Percentiles rank a stretch among this genome's conserved stretches.
Conservation (phyloP, 1,140 invertebrate species). For the Amyelois transitella region DNA sequence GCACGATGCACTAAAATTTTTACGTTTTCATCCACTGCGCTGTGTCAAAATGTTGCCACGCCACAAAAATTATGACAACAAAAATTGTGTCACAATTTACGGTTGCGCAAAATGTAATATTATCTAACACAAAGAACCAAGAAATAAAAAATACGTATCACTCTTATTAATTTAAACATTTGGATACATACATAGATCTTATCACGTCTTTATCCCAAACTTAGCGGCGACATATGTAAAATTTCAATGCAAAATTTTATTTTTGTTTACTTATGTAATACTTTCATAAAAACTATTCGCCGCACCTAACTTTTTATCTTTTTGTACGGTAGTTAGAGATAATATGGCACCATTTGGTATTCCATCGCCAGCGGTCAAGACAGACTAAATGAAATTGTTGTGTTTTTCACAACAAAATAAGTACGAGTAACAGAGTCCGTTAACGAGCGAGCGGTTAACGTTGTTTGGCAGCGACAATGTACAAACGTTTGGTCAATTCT, state of each 20-base stretch:
- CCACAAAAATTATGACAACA: background rate
- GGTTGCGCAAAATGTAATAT: background rate
- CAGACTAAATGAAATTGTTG: constrained; percentile 68
- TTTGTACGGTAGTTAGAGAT: constrained; percentile 36
- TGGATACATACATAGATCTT: too few species aligned
- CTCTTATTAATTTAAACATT: too few species aligned
- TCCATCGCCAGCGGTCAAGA: constrained; percentile 47
- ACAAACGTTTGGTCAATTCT: constrained; percentile 31
- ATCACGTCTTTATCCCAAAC: too few species aligned
- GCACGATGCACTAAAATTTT: constrained; percentile 32
- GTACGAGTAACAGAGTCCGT: constrained; percentile 40
- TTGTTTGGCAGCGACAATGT: constrained; percentile 38
- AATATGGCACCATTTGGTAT: constrained; percentile 47
- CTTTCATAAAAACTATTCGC: too few species aligned
- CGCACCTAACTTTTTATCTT: constrained; percentile 43
- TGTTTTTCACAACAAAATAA: constrained; percentile 67
- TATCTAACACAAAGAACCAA: too few species aligned
- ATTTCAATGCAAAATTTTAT: too few species aligned
- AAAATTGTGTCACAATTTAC: background rate
- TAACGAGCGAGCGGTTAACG: constrained; percentile 57
- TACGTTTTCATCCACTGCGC: constrained; percentile 20
- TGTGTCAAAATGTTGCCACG: constrained; percentile 5
- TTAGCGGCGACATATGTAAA: too few species aligned
- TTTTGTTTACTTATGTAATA: too few species aligned
- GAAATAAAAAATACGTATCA: too few species aligned